Percentiles rank a stretch among this genome's conserved stretches.
Conservation (phyloP, 1,140 invertebrate species). For the Physella acuta region DNA sequence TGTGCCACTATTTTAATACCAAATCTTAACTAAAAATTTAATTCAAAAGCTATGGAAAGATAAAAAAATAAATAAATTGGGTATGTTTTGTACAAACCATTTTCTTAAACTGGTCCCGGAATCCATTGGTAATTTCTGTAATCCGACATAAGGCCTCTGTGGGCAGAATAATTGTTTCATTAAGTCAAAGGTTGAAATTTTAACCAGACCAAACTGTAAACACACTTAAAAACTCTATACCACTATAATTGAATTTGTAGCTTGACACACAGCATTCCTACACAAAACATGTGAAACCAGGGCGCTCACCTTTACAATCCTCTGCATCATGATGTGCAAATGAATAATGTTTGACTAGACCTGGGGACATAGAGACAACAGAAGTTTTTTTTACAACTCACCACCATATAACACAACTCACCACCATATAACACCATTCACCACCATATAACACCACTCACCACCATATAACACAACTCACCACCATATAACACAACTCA, state of each 20-base stretch:
- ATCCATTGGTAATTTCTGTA: conserved; percentile 64
- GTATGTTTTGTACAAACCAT: conserved; percentile 35
- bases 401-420: too few relatives aligned
- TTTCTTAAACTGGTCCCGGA: conserved; percentile 39
- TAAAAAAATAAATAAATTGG: too few relatives aligned
- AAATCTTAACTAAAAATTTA: conserved; percentile 23
- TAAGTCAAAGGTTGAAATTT: not conserved
- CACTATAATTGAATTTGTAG: too few relatives aligned
- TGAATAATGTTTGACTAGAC: conserved; percentile 75
- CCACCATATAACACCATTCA: too few relatives aligned
- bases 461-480: too few relatives aligned
- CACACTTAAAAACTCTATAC: too few relatives aligned
- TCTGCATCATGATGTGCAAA: conserved; percentile 74
- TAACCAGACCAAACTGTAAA: not conserved
- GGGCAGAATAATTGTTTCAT: conserved; percentile 24
- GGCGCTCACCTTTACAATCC: conserved; percentile 67
- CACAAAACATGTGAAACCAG: not conserved
- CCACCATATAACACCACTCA: too few relatives aligned
- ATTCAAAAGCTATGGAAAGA: conserved; percentile 7
- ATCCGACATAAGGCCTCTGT: conserved; percentile 67
- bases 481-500: too few relatives aligned
- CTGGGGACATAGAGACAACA: conserved; percentile 62
- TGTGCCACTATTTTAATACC: too few relatives aligned
- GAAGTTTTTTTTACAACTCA: too few relatives aligned
- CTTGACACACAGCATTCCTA: too few relatives aligned